phyloP scores from a whole-genome alignment of 1,140 invertebrate species.

The Cyclina sinensis region DNA sequence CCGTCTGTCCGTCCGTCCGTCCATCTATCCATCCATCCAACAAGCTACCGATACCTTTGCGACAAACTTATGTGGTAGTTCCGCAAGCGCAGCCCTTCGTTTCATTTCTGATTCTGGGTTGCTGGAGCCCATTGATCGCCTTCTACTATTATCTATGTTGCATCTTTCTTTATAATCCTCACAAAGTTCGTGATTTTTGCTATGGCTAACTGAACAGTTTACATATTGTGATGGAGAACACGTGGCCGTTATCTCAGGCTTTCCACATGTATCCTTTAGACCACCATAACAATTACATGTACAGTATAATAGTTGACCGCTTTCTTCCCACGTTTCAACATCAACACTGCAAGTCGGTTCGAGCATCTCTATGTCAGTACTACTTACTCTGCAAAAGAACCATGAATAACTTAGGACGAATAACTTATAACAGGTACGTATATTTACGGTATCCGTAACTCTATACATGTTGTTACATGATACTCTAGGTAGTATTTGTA shows the following conservation, averaged over 20 bases:
- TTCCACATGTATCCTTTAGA: background rate
- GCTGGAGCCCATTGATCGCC: background rate
- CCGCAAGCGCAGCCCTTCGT: background rate
- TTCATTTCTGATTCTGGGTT: background rate
- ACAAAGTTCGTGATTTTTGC: background rate
- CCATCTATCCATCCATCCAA: no score
- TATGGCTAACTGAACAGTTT: background rate
- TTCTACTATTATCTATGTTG: background rate
- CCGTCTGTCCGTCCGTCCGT: no score
- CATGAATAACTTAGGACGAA: no score
- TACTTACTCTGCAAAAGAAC: background rate
- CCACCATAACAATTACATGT: background rate
- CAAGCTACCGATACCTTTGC: background rate
- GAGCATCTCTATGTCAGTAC: background rate
- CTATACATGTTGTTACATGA: no score
- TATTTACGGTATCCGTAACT: no score
- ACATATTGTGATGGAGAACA: constrained; percentile 1
- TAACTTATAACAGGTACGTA: no score
- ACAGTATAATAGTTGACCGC: background rate
- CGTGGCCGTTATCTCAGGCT: background rate
- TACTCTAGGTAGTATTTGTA: no score
- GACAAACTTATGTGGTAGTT: background rate
- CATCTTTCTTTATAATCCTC: background rate
- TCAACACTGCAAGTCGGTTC: background rate
- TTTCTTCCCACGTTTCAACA: background rate